A percentile compares a stretch with the other conserved stretches of the same genome.
These are phyloP conservation scores for Pogonocichla stellata DNA, from an alignment of 2,113 vertebrate species.

Conservation along the genomic window DNA sequence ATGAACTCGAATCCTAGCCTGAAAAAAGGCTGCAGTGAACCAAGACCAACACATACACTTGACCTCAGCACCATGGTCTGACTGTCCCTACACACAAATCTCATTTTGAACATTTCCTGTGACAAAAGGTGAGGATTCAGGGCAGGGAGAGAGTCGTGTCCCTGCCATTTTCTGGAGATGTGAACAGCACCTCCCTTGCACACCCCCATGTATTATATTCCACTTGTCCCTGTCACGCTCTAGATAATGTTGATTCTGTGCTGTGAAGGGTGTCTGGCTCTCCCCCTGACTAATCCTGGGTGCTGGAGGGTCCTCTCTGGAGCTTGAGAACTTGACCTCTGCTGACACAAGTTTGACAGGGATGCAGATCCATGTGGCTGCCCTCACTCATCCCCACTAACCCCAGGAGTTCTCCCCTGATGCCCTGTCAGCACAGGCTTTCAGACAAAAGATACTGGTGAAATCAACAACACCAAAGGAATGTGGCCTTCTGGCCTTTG, in stretches of 20 bases:
- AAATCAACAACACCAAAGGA: slow-evolving; percentile 43
- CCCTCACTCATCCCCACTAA: slow-evolving; percentile 32
- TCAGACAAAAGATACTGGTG: slow-evolving; percentile 47
- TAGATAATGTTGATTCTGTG: slow-evolving; percentile 13
- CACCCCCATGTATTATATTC: not conserved
- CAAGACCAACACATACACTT: not conserved
- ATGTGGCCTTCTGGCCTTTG: slow-evolving; percentile 61
- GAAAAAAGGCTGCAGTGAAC: not conserved
- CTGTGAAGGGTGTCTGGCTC: slow-evolving; percentile 21
- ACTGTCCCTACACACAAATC: not conserved
- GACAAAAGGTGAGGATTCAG: not conserved
- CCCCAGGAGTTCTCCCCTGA: slow-evolving; percentile 5
- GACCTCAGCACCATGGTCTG: not conserved
- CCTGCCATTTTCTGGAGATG: not conserved
- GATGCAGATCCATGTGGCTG: not conserved
- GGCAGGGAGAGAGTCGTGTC: not conserved
- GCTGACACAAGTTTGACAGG: not conserved
- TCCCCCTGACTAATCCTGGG: slow-evolving; percentile 29
- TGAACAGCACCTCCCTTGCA: not conserved
- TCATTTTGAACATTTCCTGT: not conserved
- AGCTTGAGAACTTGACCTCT: slow-evolving; percentile 61
- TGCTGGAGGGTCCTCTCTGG: not conserved
- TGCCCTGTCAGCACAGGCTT: slow-evolving; percentile 14
- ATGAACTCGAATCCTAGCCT: accelerated
- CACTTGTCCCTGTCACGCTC: not conserved